These are phyloP conservation scores for Vespertilio murinus DNA, from an alignment of 2,797 vertebrate genomes.

Conservation along the genomic window DNA sequence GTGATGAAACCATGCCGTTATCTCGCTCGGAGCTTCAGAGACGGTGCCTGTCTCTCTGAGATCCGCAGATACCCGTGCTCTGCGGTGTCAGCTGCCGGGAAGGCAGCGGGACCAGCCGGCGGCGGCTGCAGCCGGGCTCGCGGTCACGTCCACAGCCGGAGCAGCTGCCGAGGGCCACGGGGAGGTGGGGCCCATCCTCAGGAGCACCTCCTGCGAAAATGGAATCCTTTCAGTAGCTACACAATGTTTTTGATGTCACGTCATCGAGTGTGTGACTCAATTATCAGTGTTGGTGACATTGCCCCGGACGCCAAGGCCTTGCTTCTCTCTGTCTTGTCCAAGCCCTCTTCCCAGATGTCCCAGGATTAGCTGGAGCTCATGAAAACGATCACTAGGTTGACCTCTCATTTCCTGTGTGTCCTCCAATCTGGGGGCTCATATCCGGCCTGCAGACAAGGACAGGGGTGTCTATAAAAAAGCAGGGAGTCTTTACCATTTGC, in stretches of 20 bases:
- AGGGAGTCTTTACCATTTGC: too few species aligned
- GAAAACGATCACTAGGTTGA: background rate
- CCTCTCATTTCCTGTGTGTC: background rate
- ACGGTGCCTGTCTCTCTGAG: background rate
- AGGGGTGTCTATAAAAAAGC: background rate
- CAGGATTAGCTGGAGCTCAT: background rate
- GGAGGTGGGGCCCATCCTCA: background rate
- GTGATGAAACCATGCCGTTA: background rate
- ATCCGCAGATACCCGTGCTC: background rate
- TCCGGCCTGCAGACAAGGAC: background rate
- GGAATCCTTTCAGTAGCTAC: background rate
- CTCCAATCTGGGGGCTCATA: background rate
- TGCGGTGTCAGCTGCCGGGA: background rate
- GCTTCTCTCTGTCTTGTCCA: background rate
- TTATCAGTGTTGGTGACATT: background rate
- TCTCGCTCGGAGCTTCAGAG: background rate
- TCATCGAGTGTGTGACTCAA: background rate
- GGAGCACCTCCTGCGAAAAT: background rate
- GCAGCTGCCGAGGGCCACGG: background rate
- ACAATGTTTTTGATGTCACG: background rate
- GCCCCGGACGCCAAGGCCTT: background rate
- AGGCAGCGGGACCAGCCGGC: background rate
- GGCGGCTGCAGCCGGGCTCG: background rate
- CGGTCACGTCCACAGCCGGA: rapidly evolving
- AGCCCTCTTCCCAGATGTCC: background rate